Evolutionary conservation across 30 jellyfish, hydroid and myxozoan genomes (phyloP).

Genomic region (Phacellophora camtschatica): DNA sequence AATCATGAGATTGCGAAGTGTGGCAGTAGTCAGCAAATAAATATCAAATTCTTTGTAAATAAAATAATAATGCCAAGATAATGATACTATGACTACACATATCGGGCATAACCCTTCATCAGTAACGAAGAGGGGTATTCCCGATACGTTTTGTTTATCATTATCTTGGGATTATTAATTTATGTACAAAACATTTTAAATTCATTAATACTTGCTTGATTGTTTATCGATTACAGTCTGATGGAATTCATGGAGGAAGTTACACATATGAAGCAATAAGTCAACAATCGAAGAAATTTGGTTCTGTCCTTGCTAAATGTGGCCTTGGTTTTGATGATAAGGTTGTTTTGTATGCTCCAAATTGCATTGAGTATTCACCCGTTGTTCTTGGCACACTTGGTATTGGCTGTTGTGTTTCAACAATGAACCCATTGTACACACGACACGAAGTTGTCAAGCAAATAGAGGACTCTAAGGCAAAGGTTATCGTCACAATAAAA

Average conservation of each 20-base stretch:
- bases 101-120: too few species aligned
- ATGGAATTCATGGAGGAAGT: slow-evolving; percentile 64
- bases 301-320: slow-evolving; percentile 38
- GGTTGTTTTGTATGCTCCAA: slow-evolving; percentile 59
- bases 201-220: too few species aligned
- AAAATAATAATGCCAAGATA: too few species aligned
- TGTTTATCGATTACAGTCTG: slow-evolving; percentile 56
- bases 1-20: too few species aligned
- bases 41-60: too few species aligned
- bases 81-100: too few species aligned
- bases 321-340: slow-evolving; percentile 48
- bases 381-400: slow-evolving; percentile 71
- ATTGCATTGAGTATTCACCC: slow-evolving; percentile 53
- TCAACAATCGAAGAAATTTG: slow-evolving; percentile 38
- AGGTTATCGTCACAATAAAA: slow-evolving; percentile 48
- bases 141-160: too few species aligned
- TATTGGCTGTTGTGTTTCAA: slow-evolving; percentile 58
- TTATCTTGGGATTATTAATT: too few species aligned
- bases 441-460: slow-evolving; percentile 65
- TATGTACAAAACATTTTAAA: too few species aligned
- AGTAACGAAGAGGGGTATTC: too few species aligned
- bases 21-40: too few species aligned
- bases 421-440: slow-evolving; percentile 78
- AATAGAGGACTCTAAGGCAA: slow-evolving; percentile 57
- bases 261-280: slow-evolving; percentile 25